Evolutionary conservation across 1,140 invertebrate species (phyloP), one percentile per base, ranked within the genome.

Genomic region (Araneus ventricosus): DNA sequence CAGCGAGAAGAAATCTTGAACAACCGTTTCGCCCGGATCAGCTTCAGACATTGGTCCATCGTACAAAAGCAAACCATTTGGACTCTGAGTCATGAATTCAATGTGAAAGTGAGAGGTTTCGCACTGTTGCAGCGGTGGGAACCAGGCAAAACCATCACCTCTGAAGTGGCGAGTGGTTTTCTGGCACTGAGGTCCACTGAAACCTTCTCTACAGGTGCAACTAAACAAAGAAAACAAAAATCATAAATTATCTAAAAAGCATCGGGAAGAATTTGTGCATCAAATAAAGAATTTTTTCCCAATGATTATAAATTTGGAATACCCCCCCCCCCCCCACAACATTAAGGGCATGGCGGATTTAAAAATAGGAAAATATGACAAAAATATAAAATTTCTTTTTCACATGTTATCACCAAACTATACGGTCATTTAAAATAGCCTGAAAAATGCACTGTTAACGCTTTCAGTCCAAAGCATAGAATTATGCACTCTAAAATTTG

Each of bases 21-120:
- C 86, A 3, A 70, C 10, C 20, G 27, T 70, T 61, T 99, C 98
- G 95, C 99, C 98, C 5, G 97, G 95, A 96, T 99, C 98, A 0
- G 98, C 98, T 82, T 98, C 97, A 24, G 98, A 98, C 94, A 99
- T 98, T 0, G 99, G 99, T 59, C 99, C 99, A 95, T 99, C 99
- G 95, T 99, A 99, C 14, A 99, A 96, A 70, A 99, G 96, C n/a
- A 99, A 96, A 4, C 99, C 99, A 95, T 99, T 98, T 0, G 97
- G 97, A 95, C 98, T 97, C 94, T 97, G 96, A 0, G 99, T 99
- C 90, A 99, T 97, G 95, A 99, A 99, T 95, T 99, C 98, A 90
- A 99, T 97, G 94, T 98, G 99, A 70, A 99, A 96, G 96, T 99
- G 98, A 37, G 98, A 99, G 89, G 97, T 97, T 94, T 99, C 98